Evolutionary conservation across 2,888 invertebrate genomes (phyloP), one percentile per base, ranked within the genome.

Genomic region (Chloroclystis v-ata): DNA sequence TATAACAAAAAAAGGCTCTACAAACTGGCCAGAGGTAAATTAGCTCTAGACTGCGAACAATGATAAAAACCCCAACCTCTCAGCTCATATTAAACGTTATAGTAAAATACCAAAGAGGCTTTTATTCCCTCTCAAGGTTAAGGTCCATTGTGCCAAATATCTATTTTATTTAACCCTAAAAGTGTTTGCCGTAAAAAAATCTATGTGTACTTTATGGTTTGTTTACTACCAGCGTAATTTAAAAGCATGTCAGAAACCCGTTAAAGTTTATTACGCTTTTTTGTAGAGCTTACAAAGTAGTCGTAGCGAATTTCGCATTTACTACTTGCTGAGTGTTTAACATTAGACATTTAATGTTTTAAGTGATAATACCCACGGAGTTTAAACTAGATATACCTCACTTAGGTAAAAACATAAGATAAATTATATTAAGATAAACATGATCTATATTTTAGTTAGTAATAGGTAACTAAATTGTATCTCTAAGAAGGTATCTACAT

Each of bases 191-290:
- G 61, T 69, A 66, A 70, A 69, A 59, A 58, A 47, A 70, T 30
- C 53, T 65, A 35, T 70, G 60, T 70, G 68, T 64, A 61, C 65
- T 60, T 47, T 61, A 59, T 60, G 65, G 61, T 62, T 63, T 61
- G 53, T 61, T 64, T 65, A 63, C 59, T 51, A 49, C 43, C 35
- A 43, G n/a, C 30, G 45, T 40, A 14, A 45, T 29, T 41, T 26
- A 28, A 14, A 4, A 25, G 35, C 41, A 43, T 42, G 37, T 52
- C 45, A 49, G 41, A 39, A 37, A 47, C 41, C 44, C 9, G 38
- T 44, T 44, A 26, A 35, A 47, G n/a, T 11, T 24, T 25, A 20
- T 20, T 20, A 20, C 20, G 20, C n/a, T 20, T 20, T 20, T 20
- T 20, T 20, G 20, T 20, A 20, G 20, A 20, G 20, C 20, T 20